Conservation (phyloP, 2,888 invertebrate species). For the Aproaerema taeniolella region DNA sequence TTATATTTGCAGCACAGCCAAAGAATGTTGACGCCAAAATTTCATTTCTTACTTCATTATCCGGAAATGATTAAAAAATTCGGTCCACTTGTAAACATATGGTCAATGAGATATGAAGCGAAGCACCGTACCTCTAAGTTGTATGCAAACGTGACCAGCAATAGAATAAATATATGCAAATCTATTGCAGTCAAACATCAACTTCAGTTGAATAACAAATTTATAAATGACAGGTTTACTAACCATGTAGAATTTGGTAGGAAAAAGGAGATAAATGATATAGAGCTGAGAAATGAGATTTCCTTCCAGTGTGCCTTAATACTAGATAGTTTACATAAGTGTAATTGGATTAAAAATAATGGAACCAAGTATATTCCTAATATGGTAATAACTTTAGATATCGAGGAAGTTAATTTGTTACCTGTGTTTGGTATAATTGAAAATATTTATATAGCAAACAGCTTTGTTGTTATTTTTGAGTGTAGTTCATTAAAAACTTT, state of each 20-base stretch:
- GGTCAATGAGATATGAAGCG: conserved; percentile 19
- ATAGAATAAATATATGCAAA: conserved; percentile 12
- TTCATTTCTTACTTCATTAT: conserved; percentile 16
- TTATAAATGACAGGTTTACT: conserved; percentile 2
- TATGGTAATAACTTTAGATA: background rate
- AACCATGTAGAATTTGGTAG: background rate
- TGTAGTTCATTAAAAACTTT: conserved; percentile 5
- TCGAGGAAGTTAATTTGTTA: background rate
- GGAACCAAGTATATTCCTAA: background rate
- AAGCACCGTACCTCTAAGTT: conserved; percentile 18
- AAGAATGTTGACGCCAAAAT: conserved; percentile 16
- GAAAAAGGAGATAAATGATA: background rate
- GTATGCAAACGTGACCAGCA: conserved; percentile 13
- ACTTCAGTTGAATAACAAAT: conserved; percentile 7
- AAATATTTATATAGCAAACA: conserved; percentile 5
- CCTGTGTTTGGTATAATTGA: background rate
- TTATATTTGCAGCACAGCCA: conserved; percentile 6
- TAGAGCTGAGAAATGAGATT: background rate
- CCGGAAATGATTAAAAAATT: conserved; percentile 11
- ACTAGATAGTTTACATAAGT: no score
- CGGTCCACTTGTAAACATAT: conserved; percentile 14
- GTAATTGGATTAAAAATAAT: background rate
- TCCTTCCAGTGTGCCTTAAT: background rate
- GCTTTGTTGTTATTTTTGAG: conserved; percentile 5
- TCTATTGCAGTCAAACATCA: conserved; percentile 15